Evolutionary conservation across 1,140 invertebrate genomes (phyloP).

Genomic region (Grapholita molesta): DNA sequence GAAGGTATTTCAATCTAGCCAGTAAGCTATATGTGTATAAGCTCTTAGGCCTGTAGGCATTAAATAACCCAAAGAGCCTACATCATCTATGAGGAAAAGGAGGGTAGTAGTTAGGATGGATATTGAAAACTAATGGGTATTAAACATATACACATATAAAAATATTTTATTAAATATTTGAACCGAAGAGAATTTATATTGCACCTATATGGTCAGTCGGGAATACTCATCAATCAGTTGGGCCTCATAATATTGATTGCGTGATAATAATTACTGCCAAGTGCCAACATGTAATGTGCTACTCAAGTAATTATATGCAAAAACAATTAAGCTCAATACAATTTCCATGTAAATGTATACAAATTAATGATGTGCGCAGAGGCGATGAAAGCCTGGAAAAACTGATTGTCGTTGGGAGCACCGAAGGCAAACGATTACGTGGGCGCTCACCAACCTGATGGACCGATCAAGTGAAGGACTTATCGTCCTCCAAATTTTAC

Average conservation of each 20-base stretch:
- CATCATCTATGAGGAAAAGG: neutral
- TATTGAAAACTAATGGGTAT: neutral
- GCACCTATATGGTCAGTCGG: neutral
- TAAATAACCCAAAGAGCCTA: neutral
- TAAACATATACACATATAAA: too few species aligned
- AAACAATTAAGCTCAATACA: neutral
- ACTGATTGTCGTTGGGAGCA: too few species aligned
- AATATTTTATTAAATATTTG: too few species aligned
- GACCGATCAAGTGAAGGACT: too few species aligned
- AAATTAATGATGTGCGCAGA: too few species aligned
- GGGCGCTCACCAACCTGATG: too few species aligned
- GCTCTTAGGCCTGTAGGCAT: neutral
- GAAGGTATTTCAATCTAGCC: conserved; percentile 50
- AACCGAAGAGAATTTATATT: neutral
- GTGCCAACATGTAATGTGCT: neutral
- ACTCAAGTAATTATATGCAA: neutral
- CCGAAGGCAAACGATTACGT: too few species aligned
- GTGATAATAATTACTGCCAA: neutral
- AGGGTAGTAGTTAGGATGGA: neutral
- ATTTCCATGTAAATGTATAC: neutral
- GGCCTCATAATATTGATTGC: neutral
- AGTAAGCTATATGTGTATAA: conserved; percentile 50
- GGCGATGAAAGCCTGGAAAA: too few species aligned
- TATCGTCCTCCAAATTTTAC: too few species aligned
- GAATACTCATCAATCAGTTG: neutral